phyloP scores from a whole-genome alignment of 2,113 vertebrate species.

The Noturus placidus region DNA sequence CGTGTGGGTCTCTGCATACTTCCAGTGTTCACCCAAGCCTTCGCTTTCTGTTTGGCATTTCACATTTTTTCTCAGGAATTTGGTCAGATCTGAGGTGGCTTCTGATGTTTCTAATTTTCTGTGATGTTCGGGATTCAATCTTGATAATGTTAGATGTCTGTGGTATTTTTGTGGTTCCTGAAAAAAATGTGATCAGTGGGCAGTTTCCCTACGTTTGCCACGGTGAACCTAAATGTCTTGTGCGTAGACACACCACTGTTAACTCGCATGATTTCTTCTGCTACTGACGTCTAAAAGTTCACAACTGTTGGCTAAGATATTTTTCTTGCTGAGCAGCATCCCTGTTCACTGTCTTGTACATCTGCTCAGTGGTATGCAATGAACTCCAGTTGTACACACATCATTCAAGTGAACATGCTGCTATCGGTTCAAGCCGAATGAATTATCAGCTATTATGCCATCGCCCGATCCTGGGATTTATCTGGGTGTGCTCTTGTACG shows the following conservation, averaged over 20 bases:
- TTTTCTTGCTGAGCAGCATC: neutral
- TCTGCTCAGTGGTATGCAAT: slow-evolving; percentile 30
- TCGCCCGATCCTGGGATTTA: slow-evolving; percentile 8
- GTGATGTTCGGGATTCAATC: neutral
- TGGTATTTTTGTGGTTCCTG: neutral
- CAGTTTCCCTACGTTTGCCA: neutral
- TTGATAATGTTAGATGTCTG: neutral
- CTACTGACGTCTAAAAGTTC: slow-evolving; percentile 17
- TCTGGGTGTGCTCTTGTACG: slow-evolving; percentile 13
- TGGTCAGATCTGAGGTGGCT: neutral
- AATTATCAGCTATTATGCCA: slow-evolving; percentile 4
- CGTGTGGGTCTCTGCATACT: neutral
- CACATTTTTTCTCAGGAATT: neutral
- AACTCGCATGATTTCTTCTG: neutral
- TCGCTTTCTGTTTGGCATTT: neutral
- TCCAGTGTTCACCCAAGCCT: neutral
- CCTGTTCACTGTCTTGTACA: slow-evolving; percentile 27
- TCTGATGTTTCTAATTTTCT: neutral
- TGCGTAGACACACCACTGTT: slow-evolving; percentile 3
- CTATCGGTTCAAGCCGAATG: neutral
- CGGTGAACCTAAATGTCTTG: neutral
- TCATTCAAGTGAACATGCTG: neutral
- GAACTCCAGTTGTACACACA: slow-evolving; percentile 18
- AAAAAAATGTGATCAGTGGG: neutral
- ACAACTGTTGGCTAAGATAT: slow-evolving; percentile 28